Evolutionary conservation across 2,797 vertebrate species (phyloP).

Genomic region (Arrhamphus sclerolepis): DNA sequence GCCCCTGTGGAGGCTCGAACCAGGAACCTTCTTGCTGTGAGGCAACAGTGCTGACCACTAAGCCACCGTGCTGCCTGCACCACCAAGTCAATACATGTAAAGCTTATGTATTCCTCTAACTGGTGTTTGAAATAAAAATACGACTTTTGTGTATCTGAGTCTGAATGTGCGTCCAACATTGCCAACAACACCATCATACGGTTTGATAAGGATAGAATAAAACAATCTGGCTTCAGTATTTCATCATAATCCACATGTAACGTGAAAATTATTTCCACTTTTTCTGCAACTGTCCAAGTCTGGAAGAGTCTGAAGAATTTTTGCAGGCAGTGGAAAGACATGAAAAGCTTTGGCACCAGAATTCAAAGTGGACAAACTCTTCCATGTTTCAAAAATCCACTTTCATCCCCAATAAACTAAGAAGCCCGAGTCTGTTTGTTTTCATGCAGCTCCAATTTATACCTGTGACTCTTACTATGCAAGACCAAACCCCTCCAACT

Average conservation of each 20-base stretch:
- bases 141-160: background rate
- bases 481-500: slow-evolving; percentile 15
- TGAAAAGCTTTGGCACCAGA: slow-evolving; percentile 6
- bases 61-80: too few relatives aligned
- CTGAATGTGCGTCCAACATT: background rate
- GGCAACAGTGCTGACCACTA: too few relatives aligned
- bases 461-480: slow-evolving; percentile 24
- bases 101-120: too few relatives aligned
- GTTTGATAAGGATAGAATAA: background rate
- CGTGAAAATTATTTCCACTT: background rate
- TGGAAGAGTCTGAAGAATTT: background rate
- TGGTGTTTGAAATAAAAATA: too few relatives aligned
- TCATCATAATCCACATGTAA: background rate
- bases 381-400: slow-evolving; percentile 13
- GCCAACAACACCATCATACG: background rate
- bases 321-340: background rate
- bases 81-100: too few relatives aligned
- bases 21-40: too few relatives aligned
- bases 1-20: too few relatives aligned
- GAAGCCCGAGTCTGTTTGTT: slow-evolving; percentile 28
- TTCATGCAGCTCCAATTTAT: slow-evolving; percentile 27
- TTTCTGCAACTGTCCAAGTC: background rate
- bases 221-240: slow-evolving; percentile 2
- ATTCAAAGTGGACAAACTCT: background rate
- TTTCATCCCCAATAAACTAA: slow-evolving; percentile 14